Evolutionary conservation across 2,888 invertebrate genomes (phyloP).

Genomic region (Aporophyla lueneburgensis): DNA sequence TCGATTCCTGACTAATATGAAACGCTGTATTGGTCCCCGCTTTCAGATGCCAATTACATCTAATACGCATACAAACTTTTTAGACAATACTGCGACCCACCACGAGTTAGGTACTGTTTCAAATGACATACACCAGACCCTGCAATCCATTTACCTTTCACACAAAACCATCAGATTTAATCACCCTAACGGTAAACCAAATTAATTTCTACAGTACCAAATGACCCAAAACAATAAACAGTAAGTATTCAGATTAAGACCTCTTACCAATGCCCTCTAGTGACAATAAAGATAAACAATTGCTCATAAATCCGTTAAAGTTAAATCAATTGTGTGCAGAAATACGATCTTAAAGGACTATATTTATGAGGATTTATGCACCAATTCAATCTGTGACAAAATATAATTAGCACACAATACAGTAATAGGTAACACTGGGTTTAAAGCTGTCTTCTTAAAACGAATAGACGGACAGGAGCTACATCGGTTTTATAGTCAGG

Average conservation of each 20-base stretch:
- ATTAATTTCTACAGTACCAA: not conserved
- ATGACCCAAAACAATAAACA: not conserved
- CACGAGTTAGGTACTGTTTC: not conserved
- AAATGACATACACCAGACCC: constrained; percentile 9
- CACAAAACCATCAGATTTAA: constrained; percentile 10
- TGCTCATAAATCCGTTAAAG: constrained; percentile 36
- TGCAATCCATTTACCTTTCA: not conserved
- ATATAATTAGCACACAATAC: constrained; percentile 71
- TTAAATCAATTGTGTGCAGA: constrained; percentile 37
- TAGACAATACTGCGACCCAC: too few relatives aligned
- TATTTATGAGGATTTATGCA: constrained; percentile 53
- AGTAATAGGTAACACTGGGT: constrained; percentile 46
- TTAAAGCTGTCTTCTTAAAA: constrained; percentile 62
- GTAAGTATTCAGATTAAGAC: not conserved
- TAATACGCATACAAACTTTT: too few relatives aligned
- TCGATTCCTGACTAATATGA: not conserved
- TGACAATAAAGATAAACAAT: constrained; percentile 38
- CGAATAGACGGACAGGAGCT: constrained; percentile 57
- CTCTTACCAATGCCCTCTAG: constrained; percentile 43
- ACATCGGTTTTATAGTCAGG: constrained; percentile 72
- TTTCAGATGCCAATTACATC: not conserved
- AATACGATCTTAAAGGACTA: constrained; percentile 31
- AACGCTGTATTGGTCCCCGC: not conserved
- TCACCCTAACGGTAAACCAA: constrained; percentile 30
- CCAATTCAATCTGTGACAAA: constrained; percentile 64